phyloP scores from a whole-genome alignment of 1,140 invertebrate species.

The Venustaconcha ellipsiformis region DNA sequence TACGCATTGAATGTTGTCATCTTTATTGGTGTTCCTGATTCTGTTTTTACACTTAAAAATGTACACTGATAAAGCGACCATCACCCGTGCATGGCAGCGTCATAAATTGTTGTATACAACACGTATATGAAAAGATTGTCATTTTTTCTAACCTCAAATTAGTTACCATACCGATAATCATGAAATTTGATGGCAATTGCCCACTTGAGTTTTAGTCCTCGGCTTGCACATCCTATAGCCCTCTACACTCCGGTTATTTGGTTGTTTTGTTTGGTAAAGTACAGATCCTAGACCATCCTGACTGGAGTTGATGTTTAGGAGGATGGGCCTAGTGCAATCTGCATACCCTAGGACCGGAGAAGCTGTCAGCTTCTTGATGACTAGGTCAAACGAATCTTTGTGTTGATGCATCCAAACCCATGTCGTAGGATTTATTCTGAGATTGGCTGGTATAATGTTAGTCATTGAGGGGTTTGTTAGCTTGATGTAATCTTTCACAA shows the following conservation, averaged over 20 bases:
- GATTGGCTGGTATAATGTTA: conserved; percentile 37
- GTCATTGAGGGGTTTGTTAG: conserved; percentile 54
- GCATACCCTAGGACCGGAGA: conserved; percentile 18
- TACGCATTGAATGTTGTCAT: conserved; percentile 8
- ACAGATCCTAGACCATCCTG: conserved; percentile 10
- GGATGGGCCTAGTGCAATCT: conserved; percentile 7
- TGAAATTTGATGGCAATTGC: conserved; percentile 12
- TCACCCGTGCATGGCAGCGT: conserved; percentile 19
- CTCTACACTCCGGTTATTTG: conserved; percentile 25
- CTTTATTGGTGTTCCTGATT: conserved; percentile 2
- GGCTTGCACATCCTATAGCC: conserved; percentile 34
- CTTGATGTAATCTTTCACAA: conserved; percentile 49
- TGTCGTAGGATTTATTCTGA: not conserved
- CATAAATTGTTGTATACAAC: conserved; percentile 6
- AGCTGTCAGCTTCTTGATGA: conserved; percentile 10
- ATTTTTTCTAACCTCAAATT: conserved; percentile 22
- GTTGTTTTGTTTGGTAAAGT: conserved; percentile 9
- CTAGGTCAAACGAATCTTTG: conserved; percentile 3
- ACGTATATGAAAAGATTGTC: conserved; percentile 23
- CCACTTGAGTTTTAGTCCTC: conserved; percentile 6
- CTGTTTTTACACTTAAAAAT: conserved; percentile 15
- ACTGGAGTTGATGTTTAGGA: conserved; percentile 1
- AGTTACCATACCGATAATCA: conserved; percentile 20
- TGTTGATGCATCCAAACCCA: conserved; percentile 12
- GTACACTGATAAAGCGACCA: conserved; percentile 18